Evolutionary conservation across 2,888 invertebrate species (phyloP).

Genomic region (Drosophila pseudotalamancana): DNA sequence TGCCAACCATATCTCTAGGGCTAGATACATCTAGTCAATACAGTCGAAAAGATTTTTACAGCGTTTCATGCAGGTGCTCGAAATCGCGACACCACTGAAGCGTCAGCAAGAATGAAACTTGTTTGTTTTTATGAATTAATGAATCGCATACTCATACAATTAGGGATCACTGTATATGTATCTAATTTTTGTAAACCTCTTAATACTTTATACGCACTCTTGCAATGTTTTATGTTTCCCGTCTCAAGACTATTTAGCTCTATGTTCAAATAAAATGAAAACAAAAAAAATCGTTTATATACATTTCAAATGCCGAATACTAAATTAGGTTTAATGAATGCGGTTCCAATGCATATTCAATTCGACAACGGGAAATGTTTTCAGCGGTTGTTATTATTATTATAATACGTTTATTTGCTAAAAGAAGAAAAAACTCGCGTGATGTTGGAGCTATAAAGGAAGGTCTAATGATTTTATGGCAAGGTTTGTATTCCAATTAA

Average conservation of each 20-base stretch:
- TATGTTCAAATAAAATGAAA: constrained; percentile 64
- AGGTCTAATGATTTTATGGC: background rate
- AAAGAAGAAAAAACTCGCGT: constrained; percentile 10
- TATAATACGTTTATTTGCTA: background rate
- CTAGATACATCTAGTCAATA: constrained; percentile 84
- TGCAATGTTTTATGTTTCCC: constrained; percentile 27
- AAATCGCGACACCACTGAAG: constrained; percentile 47
- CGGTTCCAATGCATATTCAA: constrained; percentile 27
- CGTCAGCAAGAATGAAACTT: constrained; percentile 64
- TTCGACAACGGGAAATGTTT: constrained; percentile 38
- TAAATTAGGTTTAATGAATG: constrained; percentile 74
- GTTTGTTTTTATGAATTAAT: constrained; percentile 75
- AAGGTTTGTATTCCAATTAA: constrained; percentile 6
- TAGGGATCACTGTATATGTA: constrained; percentile 63
- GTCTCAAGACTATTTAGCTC: constrained; percentile 70
- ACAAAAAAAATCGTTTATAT: constrained; percentile 49
- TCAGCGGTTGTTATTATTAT: constrained; percentile 3
- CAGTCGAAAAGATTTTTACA: constrained; percentile 71
- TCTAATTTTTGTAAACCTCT: constrained; percentile 57
- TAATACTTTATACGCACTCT: constrained; percentile 38
- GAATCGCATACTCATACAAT: constrained; percentile 71
- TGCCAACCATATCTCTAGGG: constrained; percentile 82
- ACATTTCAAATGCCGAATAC: constrained; percentile 64
- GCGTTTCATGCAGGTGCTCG: constrained; percentile 61
- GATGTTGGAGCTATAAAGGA: background rate